These are phyloP conservation scores for Drosophila pegasa DNA, from an alignment of 2,888 invertebrate genomes.

Conservation along the genomic window DNA sequence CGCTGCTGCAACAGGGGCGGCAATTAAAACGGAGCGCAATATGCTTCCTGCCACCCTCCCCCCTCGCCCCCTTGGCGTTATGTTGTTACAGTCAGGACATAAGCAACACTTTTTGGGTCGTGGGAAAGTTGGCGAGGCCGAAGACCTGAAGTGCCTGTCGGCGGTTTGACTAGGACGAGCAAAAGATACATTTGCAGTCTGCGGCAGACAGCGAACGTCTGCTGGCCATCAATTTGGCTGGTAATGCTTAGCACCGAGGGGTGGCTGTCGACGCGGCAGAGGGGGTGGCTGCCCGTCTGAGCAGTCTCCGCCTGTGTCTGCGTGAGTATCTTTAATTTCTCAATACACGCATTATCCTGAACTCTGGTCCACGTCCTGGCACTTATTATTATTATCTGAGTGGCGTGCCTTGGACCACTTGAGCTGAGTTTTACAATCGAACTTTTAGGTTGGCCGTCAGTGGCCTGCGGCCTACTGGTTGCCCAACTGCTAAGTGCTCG, in stretches of 20 bases:
- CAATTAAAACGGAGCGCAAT: constrained; percentile 74
- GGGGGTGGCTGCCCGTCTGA: constrained; percentile 17
- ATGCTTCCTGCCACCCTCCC: constrained; percentile 15
- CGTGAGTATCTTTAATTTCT: constrained; percentile 80
- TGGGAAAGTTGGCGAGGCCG: constrained; percentile 64
- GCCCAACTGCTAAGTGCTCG: constrained; percentile 16
- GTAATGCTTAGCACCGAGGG: constrained; percentile 36
- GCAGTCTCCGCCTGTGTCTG: constrained; percentile 37
- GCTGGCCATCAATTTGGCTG: constrained; percentile 76
- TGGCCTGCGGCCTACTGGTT: constrained; percentile 28
- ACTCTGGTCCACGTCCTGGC: constrained; percentile 41
- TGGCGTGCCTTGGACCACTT: constrained; percentile 60
- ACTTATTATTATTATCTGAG: constrained; percentile 71
- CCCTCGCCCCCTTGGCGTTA: constrained; percentile 3
- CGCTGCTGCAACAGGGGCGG: constrained; percentile 62
- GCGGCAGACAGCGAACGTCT: constrained; percentile 73
- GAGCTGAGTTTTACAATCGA: constrained; percentile 76
- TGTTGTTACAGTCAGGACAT: constrained; percentile 75
- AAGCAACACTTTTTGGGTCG: constrained; percentile 79
- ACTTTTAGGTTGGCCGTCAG: constrained; percentile 49
- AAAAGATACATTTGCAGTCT: constrained; percentile 75
- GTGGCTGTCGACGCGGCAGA: constrained; percentile 5
- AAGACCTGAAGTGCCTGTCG: constrained; percentile 64
- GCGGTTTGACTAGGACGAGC: constrained; percentile 65
- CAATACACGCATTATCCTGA: constrained; percentile 67